Evolutionary conservation across 2,797 vertebrate species (phyloP), one percentile per base, ranked within the genome.

Genomic region (Australoheros facetus): DNA sequence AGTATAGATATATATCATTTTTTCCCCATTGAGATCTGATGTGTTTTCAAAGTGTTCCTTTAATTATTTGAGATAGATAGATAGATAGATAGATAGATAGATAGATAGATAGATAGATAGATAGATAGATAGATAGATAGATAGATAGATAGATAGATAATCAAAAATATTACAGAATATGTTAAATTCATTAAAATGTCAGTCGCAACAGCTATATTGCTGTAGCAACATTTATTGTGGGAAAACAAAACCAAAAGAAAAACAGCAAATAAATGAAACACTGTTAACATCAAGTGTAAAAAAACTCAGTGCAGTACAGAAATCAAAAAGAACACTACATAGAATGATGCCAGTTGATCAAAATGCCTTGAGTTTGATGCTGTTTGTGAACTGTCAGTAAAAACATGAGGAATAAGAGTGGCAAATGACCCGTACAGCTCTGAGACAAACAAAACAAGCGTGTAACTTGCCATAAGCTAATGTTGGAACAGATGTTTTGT

Each of bases 401-500:
- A 80, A 82, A 55, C 42, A 56, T 1, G 1, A 26, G 17, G 6
- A 39, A 39, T 39, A 30, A 37, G 37, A 16, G 7, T 48, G 56
- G 17, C 14, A 71, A 80, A 77, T 82, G 66, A 85, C 59, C 73
- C 10, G 37, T 62, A 48, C 23, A 77, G 85, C 71, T 51, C 56
- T 69, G 66, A 56, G 45, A 73, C 77, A 21, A 74, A 77, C 17
- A 69, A 58, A 30, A 87, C 56, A 77, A 80, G 73, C 79, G 81
- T 87, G 80, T 32, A 85, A 80, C 23, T 73, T 86, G 84, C 85
- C 84, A 89, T 73, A 37, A 92, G 88, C 81, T 73, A 88, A 78
- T 83, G 57, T 84, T 90, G 77, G 75, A 91, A 74, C 91, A 91
- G 91, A 92, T 91, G 89, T 89, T 86, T 83, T 85, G 71, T 88